Evolutionary conservation across 2,113 vertebrate species (phyloP).

Genomic region (Corythaixoides concolor): DNA sequence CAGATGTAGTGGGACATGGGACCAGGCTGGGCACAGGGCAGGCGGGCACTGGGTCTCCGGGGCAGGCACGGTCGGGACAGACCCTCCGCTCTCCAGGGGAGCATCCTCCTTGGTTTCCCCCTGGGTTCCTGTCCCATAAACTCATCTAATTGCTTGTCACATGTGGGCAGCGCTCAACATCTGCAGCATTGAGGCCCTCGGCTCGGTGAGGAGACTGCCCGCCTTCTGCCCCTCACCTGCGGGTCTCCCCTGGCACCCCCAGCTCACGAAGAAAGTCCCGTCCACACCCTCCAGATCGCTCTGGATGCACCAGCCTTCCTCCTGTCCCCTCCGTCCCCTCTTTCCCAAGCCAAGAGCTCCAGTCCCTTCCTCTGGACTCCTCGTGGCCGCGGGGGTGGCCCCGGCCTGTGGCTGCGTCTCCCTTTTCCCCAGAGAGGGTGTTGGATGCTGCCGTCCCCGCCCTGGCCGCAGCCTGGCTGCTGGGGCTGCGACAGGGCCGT

Average conservation of each 20-base stretch:
- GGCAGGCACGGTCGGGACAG: not conserved
- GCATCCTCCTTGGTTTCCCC: not conserved
- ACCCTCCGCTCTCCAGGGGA: not conserved
- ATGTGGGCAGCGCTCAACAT: not conserved
- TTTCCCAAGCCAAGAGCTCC: not conserved
- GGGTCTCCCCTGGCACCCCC: too few relatives aligned
- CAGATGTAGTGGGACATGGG: not conserved
- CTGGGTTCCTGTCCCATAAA: not conserved
- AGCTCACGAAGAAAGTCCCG: not conserved
- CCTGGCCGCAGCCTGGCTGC: not conserved
- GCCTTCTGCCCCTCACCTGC: rapidly evolving
- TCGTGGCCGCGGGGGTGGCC: not conserved
- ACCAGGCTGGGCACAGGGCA: not conserved
- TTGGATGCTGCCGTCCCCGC: not conserved
- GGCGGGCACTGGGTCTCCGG: rapidly evolving
- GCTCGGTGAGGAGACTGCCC: rapidly evolving
- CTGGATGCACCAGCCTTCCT: not conserved
- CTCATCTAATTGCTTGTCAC: not conserved
- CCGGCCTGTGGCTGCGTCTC: not conserved
- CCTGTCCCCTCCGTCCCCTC: not conserved
- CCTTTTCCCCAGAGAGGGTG: not conserved
- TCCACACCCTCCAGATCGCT: not conserved
- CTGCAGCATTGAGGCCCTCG: not conserved
- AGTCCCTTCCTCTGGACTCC: not conserved
- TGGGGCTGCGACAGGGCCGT: not conserved